Percentiles rank a stretch among this genome's conserved stretches.
These are phyloP conservation scores for Leptopilina syphax DNA, from an alignment of 2,888 invertebrate genomes.

Conservation along the genomic window DNA sequence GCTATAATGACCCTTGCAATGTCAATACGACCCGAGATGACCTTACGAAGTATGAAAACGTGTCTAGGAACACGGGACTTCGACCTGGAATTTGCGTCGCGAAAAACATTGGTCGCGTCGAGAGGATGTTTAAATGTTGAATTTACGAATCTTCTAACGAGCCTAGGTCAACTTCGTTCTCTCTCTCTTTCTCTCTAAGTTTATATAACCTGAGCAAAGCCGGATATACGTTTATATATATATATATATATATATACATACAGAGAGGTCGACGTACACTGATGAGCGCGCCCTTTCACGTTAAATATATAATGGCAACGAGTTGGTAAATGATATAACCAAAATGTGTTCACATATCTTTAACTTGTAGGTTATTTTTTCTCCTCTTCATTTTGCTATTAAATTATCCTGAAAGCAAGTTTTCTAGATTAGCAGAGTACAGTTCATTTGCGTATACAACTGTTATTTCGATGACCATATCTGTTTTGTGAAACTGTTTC, in stretches of 20 bases:
- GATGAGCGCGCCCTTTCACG: conserved; percentile 21
- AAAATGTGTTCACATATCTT: conserved; percentile 6
- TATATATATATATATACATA: neutral
- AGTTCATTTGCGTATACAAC: neutral
- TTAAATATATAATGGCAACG: conserved; percentile 12
- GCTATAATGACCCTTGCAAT: conserved; percentile 19
- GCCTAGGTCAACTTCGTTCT: conserved; percentile 31
- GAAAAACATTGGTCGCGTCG: neutral
- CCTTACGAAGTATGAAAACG: conserved; percentile 1
- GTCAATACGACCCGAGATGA: conserved; percentile 28
- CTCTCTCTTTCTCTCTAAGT: neutral
- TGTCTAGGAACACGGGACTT: conserved; percentile 33
- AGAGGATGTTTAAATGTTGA: conserved; percentile 21
- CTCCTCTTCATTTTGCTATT: neutral
- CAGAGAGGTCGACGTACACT: neutral
- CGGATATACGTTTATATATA: neutral
- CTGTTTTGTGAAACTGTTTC: no score
- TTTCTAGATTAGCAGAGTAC: conserved; percentile 1
- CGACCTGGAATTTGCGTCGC: conserved; percentile 21
- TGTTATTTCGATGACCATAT: neutral
- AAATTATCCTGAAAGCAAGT: conserved; percentile 10
- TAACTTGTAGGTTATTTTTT: conserved; percentile 1
- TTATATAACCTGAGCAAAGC: conserved; percentile 9
- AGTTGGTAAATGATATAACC: conserved; percentile 13
- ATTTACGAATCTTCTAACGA: conserved; percentile 36